Base-by-base conservation (phyloP, 2,797 vertebrate genomes). In the Gadopsis marmoratus region DNA sequence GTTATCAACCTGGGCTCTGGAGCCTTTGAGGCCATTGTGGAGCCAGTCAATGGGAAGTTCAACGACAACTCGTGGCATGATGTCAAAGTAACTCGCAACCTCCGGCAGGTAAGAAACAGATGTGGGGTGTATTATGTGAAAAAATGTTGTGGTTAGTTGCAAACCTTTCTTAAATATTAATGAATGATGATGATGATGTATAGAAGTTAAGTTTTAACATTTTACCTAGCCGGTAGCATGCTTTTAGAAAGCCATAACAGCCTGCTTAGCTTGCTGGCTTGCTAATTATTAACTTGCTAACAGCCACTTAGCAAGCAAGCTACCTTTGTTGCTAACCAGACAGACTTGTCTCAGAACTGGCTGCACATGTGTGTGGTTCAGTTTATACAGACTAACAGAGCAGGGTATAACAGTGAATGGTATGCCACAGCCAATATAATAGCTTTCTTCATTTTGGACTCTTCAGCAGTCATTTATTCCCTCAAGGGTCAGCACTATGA, bases 1-100 rank as follows among this genome's bases (percentile, higher is more conserved):
- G 98, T 99, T 86, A 99, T 99, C 93, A 99, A 99, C 95, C 95
- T 99, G 82, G 98, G 98, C 51, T 99, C 98, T 0, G 98, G 98
- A 68, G 98, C 98, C 76, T 99, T 99, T 9, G 98, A 99, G 91
- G 98, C 98, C 87, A 98, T 99, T 2, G 98, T 99, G 84, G 98
- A 99, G 91, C 98, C 98, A 0, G 97, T 98, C 91, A 98, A 97
- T 33, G 97, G 97, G 83, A 99, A 99, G 91, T 99, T 99, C 95
- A 99, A 99, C 14, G 98, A 99, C 96, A 99, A 99, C 91, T 82
- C 96, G 0, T 99, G 98, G 98, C 98, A 99, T 0, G 97, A 99
- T 35, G 98, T 99, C 89, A 99, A 99, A 95, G 98, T 99, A 93
- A 99, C 98, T 0, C 97, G 98, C 80, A 99, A 99, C 95, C 95